Evolutionary conservation across 2,888 invertebrate species (phyloP).

Genomic region (Halocaridina rubra): DNA sequence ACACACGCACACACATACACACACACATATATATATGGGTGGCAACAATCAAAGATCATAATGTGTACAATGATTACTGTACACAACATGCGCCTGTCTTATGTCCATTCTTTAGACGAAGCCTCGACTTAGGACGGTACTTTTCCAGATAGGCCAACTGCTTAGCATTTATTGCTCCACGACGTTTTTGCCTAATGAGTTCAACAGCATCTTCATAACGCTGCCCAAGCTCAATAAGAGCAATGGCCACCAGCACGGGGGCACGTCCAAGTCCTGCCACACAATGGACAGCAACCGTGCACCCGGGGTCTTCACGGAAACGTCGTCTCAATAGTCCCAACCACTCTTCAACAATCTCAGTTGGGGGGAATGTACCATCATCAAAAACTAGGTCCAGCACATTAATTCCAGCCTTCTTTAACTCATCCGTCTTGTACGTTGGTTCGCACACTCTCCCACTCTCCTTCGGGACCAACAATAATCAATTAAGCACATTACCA

Average conservation of each 20-base stretch:
- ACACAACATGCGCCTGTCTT: slow-evolving; percentile 61
- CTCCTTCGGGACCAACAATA: too few species aligned
- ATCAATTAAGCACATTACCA: too few species aligned
- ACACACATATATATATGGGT: too few species aligned
- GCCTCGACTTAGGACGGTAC: slow-evolving; percentile 73
- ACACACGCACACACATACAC: too few species aligned
- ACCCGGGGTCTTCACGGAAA: slow-evolving; percentile 69
- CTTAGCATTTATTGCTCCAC: slow-evolving; percentile 98
- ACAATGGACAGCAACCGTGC: slow-evolving; percentile 97
- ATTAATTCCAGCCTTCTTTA: slow-evolving; percentile 88
- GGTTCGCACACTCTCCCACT: slow-evolving; percentile 80
- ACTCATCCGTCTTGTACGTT: slow-evolving; percentile 92
- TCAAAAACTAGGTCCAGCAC: slow-evolving; percentile 96
- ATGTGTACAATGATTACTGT: slow-evolving; percentile 52
- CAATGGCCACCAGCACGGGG: slow-evolving; percentile 96
- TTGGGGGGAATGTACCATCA: slow-evolving; percentile 81
- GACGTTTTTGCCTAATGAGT: slow-evolving; percentile 96
- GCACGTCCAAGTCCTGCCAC: slow-evolving; percentile 98
- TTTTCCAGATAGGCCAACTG: slow-evolving; percentile 97
- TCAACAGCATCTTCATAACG: slow-evolving; percentile 99
- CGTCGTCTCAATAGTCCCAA: slow-evolving; percentile 90
- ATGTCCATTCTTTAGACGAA: slow-evolving; percentile 63
- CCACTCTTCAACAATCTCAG: slow-evolving; percentile 91
- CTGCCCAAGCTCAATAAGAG: slow-evolving; percentile 97
- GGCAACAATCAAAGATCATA: too few species aligned